Evolutionary conservation across 2,113 vertebrate genomes (phyloP).

Genomic region (Haliaeetus leucogaster): DNA sequence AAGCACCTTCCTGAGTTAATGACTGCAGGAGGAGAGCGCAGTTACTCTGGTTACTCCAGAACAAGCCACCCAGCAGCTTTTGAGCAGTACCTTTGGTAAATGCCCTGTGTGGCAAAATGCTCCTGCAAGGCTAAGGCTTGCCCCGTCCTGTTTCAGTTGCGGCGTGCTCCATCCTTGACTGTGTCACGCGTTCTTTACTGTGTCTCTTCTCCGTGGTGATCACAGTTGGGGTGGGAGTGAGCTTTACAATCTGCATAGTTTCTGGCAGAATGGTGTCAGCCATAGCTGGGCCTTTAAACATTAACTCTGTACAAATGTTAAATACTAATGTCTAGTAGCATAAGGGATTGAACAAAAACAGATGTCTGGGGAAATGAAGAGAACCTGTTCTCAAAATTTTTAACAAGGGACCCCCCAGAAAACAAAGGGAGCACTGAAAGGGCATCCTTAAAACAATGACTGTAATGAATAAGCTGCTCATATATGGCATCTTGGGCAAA

Average conservation of each 20-base stretch:
- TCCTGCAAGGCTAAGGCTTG: background rate
- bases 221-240: accelerated
- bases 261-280: background rate
- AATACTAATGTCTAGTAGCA: background rate
- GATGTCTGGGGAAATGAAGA: background rate
- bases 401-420: background rate
- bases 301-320: background rate
- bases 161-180: background rate
- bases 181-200: accelerated
- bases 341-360: background rate
- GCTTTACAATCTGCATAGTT: background rate
- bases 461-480: background rate
- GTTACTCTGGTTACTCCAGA: background rate
- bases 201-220: background rate
- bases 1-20: background rate
- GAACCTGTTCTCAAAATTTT: background rate
- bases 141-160: accelerated
- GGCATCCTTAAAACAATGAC: background rate
- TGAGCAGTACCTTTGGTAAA: background rate
- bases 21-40: background rate
- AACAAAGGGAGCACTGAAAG: background rate
- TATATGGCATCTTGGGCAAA: background rate
- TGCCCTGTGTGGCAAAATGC: background rate
- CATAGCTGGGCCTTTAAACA: background rate
- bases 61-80: background rate